These are phyloP conservation scores for Vireo altiloquus DNA, from an alignment of 2,113 vertebrate genomes.

Conservation along the genomic window DNA sequence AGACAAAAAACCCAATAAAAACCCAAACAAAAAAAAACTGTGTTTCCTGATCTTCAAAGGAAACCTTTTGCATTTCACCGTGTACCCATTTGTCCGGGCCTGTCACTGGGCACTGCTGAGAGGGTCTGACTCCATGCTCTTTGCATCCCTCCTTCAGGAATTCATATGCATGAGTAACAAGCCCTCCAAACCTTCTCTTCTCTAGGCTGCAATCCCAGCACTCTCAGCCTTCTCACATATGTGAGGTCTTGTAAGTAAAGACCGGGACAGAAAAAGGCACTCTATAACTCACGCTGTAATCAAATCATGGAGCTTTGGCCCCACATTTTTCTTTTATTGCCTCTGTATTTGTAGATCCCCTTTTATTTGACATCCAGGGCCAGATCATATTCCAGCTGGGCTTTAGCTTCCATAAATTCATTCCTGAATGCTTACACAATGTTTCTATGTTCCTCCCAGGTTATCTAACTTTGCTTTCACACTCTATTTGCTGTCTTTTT, in stretches of 20 bases:
- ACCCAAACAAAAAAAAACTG: neutral
- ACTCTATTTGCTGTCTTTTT: neutral
- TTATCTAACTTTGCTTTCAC: neutral
- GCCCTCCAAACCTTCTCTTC: neutral
- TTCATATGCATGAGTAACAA: neutral
- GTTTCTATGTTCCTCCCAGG: neutral
- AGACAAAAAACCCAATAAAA: too few relatives aligned
- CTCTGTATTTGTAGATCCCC: neutral
- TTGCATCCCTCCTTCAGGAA: neutral
- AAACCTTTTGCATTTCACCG: neutral
- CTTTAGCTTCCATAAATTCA: neutral
- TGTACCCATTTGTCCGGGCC: neutral
- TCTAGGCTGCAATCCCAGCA: neutral
- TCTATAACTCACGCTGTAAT: neutral
- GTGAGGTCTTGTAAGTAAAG: neutral
- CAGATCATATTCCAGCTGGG: neutral
- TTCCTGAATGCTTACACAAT: neutral
- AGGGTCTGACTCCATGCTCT: neutral
- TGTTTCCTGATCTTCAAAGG: neutral
- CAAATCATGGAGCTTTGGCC: neutral
- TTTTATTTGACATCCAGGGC: neutral
- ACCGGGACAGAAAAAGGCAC: neutral
- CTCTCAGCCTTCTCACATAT: neutral
- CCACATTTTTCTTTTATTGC: neutral
- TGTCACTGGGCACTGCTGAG: neutral